Evolutionary conservation across 1,140 invertebrate genomes (phyloP).

Genomic region (Paracyclopina nana): DNA sequence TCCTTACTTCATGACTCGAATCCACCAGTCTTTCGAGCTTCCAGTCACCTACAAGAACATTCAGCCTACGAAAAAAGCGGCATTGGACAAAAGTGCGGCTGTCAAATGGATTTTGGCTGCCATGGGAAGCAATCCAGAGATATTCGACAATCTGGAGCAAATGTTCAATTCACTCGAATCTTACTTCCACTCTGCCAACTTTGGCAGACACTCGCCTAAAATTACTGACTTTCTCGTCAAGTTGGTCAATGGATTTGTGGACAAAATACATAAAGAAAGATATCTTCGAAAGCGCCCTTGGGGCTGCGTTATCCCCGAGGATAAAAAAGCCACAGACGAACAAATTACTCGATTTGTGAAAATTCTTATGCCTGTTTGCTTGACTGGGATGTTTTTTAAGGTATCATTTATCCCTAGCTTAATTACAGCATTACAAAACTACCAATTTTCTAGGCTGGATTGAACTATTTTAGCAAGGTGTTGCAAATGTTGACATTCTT

Average conservation of each 20-base stretch:
- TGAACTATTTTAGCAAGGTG: too few species aligned
- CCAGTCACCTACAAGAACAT: slow-evolving; percentile 50
- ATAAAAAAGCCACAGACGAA: slow-evolving; percentile 48
- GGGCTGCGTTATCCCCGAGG: slow-evolving; percentile 42
- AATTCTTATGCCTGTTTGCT: slow-evolving; percentile 40
- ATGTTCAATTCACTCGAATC: slow-evolving; percentile 65
- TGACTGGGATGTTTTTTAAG: too few species aligned
- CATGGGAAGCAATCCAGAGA: slow-evolving; percentile 28
- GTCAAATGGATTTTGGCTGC: slow-evolving; percentile 10
- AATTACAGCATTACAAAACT: too few species aligned
- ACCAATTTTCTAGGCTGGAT: too few species aligned
- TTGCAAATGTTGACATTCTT: slow-evolving; percentile 54
- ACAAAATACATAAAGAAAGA: slow-evolving; percentile 29
- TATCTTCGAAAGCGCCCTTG: slow-evolving; percentile 40
- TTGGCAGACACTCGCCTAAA: slow-evolving; percentile 32
- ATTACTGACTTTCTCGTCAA: slow-evolving; percentile 40
- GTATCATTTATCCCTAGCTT: too few species aligned
- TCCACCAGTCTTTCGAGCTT: slow-evolving; percentile 51
- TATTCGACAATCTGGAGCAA: slow-evolving; percentile 50
- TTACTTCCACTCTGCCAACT: slow-evolving; percentile 73
- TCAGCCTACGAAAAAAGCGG: slow-evolving; percentile 17
- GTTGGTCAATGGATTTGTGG: slow-evolving; percentile 26
- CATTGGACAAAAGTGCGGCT: background rate
- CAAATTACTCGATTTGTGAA: slow-evolving; percentile 67
- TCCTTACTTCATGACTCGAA: slow-evolving; percentile 55